A percentile compares a stretch with the other conserved stretches of the same genome.
Evolutionary conservation across 2,113 vertebrate species (phyloP).

Genomic region (Numida meleagris): DNA sequence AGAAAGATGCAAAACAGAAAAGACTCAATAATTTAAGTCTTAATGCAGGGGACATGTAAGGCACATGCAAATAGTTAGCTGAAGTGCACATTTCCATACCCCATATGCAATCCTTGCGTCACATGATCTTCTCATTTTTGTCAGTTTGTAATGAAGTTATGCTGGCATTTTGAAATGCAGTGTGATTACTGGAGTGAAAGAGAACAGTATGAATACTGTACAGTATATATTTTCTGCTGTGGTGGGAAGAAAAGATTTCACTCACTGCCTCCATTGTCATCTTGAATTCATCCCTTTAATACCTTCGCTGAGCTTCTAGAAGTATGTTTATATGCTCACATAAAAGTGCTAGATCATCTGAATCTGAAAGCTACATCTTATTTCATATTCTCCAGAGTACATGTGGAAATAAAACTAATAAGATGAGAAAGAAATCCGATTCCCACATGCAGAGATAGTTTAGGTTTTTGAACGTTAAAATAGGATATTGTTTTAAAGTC

Average conservation of each 20-base stretch:
- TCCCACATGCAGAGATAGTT: background rate
- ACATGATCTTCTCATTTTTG: background rate
- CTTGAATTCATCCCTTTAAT: slow-evolving; percentile 19
- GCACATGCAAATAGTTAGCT: slow-evolving; percentile 25
- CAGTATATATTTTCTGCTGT: slow-evolving; percentile 2
- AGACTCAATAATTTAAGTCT: background rate
- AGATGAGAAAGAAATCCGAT: background rate
- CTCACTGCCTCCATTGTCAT: background rate
- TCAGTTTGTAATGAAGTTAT: background rate
- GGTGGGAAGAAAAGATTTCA: slow-evolving; percentile 6
- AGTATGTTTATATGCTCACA: slow-evolving; percentile 10
- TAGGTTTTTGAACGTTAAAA: background rate
- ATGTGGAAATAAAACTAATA: background rate
- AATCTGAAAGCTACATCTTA: slow-evolving; percentile 20
- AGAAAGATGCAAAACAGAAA: background rate
- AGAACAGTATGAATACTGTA: background rate
- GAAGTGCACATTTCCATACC: slow-evolving; percentile 24
- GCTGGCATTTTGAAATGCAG: background rate
- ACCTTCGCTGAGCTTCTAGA: background rate
- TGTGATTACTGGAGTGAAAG: slow-evolving; percentile 10
- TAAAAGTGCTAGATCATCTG: slow-evolving; percentile 1
- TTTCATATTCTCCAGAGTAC: background rate
- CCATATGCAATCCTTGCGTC: background rate
- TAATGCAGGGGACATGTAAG: background rate
- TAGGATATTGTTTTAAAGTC: background rate